phyloP scores from a whole-genome alignment of 2,797 vertebrate genomes.

The Myiothlypis coronata region DNA sequence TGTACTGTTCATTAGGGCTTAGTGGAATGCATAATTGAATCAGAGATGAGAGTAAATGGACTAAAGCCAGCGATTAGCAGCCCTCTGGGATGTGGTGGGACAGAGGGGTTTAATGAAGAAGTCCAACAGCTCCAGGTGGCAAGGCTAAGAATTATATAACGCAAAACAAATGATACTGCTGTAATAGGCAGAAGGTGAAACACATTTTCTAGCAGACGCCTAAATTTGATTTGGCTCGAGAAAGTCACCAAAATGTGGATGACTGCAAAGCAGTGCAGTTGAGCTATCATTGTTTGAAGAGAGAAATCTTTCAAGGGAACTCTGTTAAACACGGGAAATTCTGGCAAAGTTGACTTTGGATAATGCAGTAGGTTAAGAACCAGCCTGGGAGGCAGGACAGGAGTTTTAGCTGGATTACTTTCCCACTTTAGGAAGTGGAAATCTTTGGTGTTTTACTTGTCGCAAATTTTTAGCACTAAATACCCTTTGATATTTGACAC shows the following conservation, averaged over 20 bases:
- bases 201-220: constrained; percentile 61
- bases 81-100: constrained; percentile 77
- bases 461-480: constrained; percentile 49
- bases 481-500: constrained; percentile 65
- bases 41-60: constrained; percentile 80
- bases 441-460: constrained; percentile 50
- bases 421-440: constrained; percentile 9
- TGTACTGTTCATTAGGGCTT: constrained; percentile 68
- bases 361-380: neutral
- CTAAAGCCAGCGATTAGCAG: constrained; percentile 81
- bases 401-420: constrained; percentile 38
- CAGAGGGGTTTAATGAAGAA: constrained; percentile 79
- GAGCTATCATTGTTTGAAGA: constrained; percentile 13
- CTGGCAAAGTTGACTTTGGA: neutral
- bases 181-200: constrained; percentile 60
- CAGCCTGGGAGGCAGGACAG: neutral
- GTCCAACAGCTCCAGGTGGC: constrained; percentile 76
- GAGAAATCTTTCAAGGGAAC: neutral
- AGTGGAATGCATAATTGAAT: constrained; percentile 77
- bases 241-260: constrained; percentile 43
- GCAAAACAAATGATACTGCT: constrained; percentile 47
- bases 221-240: constrained; percentile 25
- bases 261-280: neutral
- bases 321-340: neutral
- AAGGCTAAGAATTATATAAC: constrained; percentile 62